A percentile compares a stretch with the other conserved stretches of the same genome.
phyloP scores from a whole-genome alignment of 2,797 vertebrate genomes.

The Gymnocypris eckloni region DNA sequence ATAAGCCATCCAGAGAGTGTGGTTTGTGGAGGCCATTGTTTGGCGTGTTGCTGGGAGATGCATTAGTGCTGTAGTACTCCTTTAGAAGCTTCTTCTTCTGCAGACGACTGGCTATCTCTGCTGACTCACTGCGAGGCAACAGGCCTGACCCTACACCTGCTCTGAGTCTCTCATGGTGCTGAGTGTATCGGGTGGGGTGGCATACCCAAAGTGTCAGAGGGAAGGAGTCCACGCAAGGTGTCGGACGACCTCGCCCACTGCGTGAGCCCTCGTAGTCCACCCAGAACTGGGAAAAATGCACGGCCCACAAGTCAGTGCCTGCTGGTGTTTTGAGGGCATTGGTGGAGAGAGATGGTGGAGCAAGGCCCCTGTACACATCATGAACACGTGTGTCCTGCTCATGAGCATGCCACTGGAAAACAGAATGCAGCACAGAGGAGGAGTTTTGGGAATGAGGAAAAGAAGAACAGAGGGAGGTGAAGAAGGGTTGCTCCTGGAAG shows the following conservation, averaged over 20 bases:
- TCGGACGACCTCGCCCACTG: constrained; percentile 89
- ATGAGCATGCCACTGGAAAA: constrained; percentile 93
- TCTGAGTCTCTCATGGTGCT: constrained; percentile 81
- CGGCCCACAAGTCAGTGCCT: constrained; percentile 90
- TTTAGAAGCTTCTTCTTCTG: constrained; percentile 91
- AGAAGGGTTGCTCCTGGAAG: constrained; percentile 90
- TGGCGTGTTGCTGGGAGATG: constrained; percentile 58
- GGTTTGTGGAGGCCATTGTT: constrained; percentile 81
- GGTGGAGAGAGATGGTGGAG: constrained; percentile 81
- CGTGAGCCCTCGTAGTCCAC: constrained; percentile 92
- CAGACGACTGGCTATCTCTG: constrained; percentile 82
- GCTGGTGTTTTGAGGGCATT: constrained; percentile 88
- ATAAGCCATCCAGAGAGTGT: constrained; percentile 74
- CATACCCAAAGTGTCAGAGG: constrained; percentile 94
- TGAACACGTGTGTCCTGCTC: constrained; percentile 94
- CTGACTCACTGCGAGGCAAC: constrained; percentile 85
- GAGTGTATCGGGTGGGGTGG: constrained; percentile 85
- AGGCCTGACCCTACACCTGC: constrained; percentile 56
- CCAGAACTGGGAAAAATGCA: constrained; percentile 98
- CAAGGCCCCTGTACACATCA: constrained; percentile 89
- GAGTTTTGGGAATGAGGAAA: constrained; percentile 79
- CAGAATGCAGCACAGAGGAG: constrained; percentile 84
- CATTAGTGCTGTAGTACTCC: constrained; percentile 90
- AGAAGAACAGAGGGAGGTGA: constrained; percentile 83
- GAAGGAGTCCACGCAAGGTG: constrained; percentile 95